Conservation (phyloP, 2,888 invertebrate genomes). For the Metopia argyrocephala region DNA sequence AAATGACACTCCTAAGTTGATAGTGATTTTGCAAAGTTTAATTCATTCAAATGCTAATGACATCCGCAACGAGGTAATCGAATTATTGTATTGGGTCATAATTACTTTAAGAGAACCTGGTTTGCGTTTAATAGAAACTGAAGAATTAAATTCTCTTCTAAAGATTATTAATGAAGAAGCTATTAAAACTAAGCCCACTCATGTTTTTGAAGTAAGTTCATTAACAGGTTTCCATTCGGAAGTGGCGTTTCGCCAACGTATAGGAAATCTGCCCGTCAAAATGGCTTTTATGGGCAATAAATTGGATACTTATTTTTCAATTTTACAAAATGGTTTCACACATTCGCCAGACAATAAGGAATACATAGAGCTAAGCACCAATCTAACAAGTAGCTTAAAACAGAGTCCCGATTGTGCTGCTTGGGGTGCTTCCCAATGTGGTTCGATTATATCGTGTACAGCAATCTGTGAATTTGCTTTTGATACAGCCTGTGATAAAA, state of each 20-base stretch:
- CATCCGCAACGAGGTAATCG: slow-evolving; percentile 80
- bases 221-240: slow-evolving; percentile 36
- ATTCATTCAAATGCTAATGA: slow-evolving; percentile 75
- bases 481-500: slow-evolving; percentile 79
- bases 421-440: slow-evolving; percentile 88
- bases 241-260: slow-evolving; percentile 25
- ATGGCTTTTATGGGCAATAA: slow-evolving; percentile 90
- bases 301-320: slow-evolving; percentile 89
- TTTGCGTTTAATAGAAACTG: slow-evolving; percentile 80
- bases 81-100: slow-evolving; percentile 84
- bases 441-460: slow-evolving; percentile 87
- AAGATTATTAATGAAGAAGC: slow-evolving; percentile 71
- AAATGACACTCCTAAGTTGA: slow-evolving; percentile 79
- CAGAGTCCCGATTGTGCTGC: slow-evolving; percentile 86
- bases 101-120: slow-evolving; percentile 82
- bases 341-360: slow-evolving; percentile 81
- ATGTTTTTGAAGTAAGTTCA: slow-evolving; percentile 83
- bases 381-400: slow-evolving; percentile 85
- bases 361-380: slow-evolving; percentile 87
- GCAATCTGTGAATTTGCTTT: slow-evolving; percentile 90
- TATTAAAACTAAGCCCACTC: slow-evolving; percentile 81
- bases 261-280: slow-evolving; percentile 79
- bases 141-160: slow-evolving; percentile 79
- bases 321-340: slow-evolving; percentile 87
- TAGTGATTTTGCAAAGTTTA: slow-evolving; percentile 76